These are phyloP conservation scores for Felis chaus DNA, from an alignment of 2,113 vertebrate species.

Conservation along the genomic window DNA sequence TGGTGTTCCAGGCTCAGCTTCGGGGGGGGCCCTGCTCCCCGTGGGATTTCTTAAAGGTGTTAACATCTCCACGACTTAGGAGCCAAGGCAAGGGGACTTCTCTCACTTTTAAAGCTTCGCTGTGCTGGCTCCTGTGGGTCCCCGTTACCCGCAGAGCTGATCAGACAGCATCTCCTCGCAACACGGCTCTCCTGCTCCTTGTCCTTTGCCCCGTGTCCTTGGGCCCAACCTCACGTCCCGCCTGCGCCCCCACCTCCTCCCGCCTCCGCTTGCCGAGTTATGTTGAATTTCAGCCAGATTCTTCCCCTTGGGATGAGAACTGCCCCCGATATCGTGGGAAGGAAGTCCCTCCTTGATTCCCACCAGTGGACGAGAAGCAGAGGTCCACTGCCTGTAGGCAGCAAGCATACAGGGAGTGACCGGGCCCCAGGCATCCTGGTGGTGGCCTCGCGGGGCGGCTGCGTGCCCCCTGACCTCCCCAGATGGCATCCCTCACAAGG, in stretches of 20 bases:
- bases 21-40: no score
- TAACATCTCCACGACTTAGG: background rate
- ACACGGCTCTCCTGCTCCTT: background rate
- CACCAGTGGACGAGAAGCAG: rapidly evolving
- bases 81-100: background rate
- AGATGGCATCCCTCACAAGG: rapidly evolving
- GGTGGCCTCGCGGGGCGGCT: rapidly evolving
- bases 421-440: background rate
- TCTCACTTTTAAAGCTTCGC: background rate
- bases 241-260: rapidly evolving
- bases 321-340: background rate
- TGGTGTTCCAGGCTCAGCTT: rapidly evolving
- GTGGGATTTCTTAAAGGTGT: background rate
- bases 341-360: background rate
- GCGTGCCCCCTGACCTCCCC: background rate
- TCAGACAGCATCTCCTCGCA: rapidly evolving
- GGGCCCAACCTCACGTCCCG: rapidly evolving
- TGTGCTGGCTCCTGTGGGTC: background rate
- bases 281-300: background rate
- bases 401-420: rapidly evolving
- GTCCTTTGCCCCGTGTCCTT: rapidly evolving
- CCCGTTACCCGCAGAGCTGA: no score
- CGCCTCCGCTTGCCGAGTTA: background rate
- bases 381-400: background rate
- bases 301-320: background rate